Evolutionary conservation across 2,888 invertebrate genomes (phyloP), one percentile per base, ranked within the genome.

Genomic region (Drosophila anceps): DNA sequence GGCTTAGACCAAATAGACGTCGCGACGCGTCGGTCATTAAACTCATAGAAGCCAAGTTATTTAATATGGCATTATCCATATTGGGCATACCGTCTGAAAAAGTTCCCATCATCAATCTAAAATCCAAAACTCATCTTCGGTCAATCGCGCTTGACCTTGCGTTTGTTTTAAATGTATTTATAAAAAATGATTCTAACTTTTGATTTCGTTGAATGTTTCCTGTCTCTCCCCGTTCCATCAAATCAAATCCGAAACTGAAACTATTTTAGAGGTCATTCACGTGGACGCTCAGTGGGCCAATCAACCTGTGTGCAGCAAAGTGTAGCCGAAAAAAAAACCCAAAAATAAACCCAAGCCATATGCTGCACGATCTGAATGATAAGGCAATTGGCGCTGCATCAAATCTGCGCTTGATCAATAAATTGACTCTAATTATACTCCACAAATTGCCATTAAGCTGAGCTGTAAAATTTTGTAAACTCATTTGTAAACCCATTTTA

Each of bases 1-100:
- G 41, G 61, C 57, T 24, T 18, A 60, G 29, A 10, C 13, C 50
- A 44, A 65, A 57, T 18, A 67, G 55, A 15, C 29, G 54, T n/a
- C n/a, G n/a, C n/a, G n/a, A n/a, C n/a, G n/a, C n/a, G n/a, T 18
- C 76, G 88, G 90, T 83, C 90, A 83, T 76, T 88, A 90, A 87
- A 90, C 90, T 78, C 72, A 35, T 41, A 27, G 18, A 59, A 55
- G 24, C 18, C 18, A 43, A 62, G 33, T 27, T 46, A 51, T 35
- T 57, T 74, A 73, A 57, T 29, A 57, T 29, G 46, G 12, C 8
- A 20, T n/a, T 0, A 48, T 57, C 83, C 74, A 81, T 70, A 82
- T 87, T 67, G 79, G 79, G 69, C 12, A 62, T 62, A 72, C 51
- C 69, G 60, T 53, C 57, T 67, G 24, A 73, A 73, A 76, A 69